These are phyloP conservation scores for Craterocephalus amniculus DNA, from an alignment of 2,797 vertebrate species.

Conservation along the genomic window DNA sequence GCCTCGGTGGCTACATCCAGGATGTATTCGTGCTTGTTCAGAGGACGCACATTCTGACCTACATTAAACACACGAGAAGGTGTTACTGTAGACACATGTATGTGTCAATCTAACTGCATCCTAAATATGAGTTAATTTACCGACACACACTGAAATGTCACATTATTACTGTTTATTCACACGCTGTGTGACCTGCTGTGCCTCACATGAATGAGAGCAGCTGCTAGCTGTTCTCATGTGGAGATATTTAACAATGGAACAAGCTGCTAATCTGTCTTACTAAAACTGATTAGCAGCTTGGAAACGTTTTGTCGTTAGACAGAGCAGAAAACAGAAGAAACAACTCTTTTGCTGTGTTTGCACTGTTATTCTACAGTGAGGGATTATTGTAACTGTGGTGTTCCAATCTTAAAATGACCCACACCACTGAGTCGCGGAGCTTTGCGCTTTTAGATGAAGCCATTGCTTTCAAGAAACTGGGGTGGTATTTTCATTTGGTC, in stretches of 20 bases:
- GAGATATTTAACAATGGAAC: slow-evolving; percentile 35
- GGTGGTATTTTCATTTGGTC: neutral
- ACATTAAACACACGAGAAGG: slow-evolving; percentile 14
- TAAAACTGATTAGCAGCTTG: neutral
- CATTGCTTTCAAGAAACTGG: neutral
- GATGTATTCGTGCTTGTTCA: slow-evolving; percentile 91
- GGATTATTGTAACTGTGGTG: neutral
- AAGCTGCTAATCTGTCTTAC: neutral
- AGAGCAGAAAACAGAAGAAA: neutral
- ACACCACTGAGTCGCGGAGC: neutral
- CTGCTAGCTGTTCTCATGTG: slow-evolving; percentile 51
- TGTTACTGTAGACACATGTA: neutral
- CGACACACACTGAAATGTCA: slow-evolving; percentile 12
- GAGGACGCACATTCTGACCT: slow-evolving; percentile 93
- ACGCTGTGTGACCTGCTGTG: slow-evolving; percentile 34
- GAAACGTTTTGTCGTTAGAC: neutral
- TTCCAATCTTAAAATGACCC: neutral
- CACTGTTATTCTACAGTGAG: neutral
- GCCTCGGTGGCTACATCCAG: slow-evolving; percentile 90
- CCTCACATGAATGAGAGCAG: slow-evolving; percentile 21
- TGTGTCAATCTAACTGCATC: neutral
- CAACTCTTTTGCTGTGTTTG: neutral
- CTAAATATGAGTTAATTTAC: neutral
- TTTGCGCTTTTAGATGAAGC: neutral
- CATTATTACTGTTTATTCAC: slow-evolving; percentile 12